These are phyloP conservation scores for Chromoteleia sp. DNA, from an alignment of 2,888 invertebrate genomes.

Conservation along the genomic window DNA sequence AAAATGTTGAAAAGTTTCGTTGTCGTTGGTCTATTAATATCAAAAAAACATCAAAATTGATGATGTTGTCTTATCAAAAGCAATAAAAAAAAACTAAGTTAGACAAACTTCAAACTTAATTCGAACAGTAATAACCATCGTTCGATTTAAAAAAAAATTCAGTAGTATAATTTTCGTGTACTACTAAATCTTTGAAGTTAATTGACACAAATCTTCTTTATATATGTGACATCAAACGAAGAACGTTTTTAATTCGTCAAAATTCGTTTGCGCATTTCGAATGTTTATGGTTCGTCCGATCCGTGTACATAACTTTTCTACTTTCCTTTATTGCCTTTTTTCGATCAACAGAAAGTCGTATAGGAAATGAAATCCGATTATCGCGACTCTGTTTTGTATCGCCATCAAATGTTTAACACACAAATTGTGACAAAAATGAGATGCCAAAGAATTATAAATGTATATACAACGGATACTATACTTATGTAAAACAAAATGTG, in stretches of 20 bases:
- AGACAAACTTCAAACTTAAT: conserved; percentile 36
- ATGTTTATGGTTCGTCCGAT: conserved; percentile 6
- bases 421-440: conserved; percentile 42
- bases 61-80: conserved; percentile 35
- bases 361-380: conserved; percentile 51
- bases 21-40: conserved; percentile 22
- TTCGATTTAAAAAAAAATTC: conserved; percentile 44
- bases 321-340: conserved; percentile 22
- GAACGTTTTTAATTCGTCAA: not conserved
- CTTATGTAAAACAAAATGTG: conserved; percentile 47
- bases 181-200: conserved; percentile 32
- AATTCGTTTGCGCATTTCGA: conserved; percentile 3
- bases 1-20: conserved; percentile 14
- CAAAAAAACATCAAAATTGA: conserved; percentile 25
- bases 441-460: conserved; percentile 54
- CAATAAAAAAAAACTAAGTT: conserved; percentile 15
- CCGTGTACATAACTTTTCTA: conserved; percentile 1
- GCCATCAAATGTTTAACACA: conserved; percentile 30
- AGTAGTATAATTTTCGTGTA: conserved; percentile 27
- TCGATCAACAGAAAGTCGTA: conserved; percentile 20
- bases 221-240: conserved; percentile 10
- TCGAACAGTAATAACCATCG: conserved; percentile 40
- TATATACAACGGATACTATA: conserved; percentile 45
- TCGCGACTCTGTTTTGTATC: conserved; percentile 18
- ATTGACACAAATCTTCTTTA: conserved; percentile 25